Evolutionary conservation across 2,888 invertebrate genomes (phyloP), one percentile per base, ranked within the genome.

Genomic region (Danaus chrysippus): DNA sequence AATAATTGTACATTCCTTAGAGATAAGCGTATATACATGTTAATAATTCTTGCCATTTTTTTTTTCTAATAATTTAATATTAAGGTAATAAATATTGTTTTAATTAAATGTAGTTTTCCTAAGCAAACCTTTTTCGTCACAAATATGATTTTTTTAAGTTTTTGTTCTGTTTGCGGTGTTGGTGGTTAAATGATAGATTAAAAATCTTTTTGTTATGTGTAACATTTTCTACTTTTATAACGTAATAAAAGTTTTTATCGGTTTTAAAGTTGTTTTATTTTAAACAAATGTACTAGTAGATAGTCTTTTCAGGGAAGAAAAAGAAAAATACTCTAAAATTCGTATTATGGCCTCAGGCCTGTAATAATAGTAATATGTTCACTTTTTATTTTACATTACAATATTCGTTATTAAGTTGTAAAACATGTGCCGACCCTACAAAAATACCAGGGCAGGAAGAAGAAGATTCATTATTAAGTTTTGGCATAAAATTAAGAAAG

Each of bases 81-180:
- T 34, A 34, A 34, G 23, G 0, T 34, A 34, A 34, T 34, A 34
- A 34, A 34, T 34, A 34, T 34, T 34, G 23, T 34, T 34, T 34
- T 34, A 34, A 34, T 34, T 34, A 34, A 34, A 34, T 34, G 23
- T 34, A 34, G 23, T 34, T 34, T 34, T 34, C 23, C 23, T 49
- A 17, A 17, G 15, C 11, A 5, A 13, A 15, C 17, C 10, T 49
- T 17, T 46, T 13, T n/a, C 23, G 23, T 34, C 23, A 34, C n/a
- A 46, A 46, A 46, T 46, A 13, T 13, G 9, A 11, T 46, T 49
- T 17, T 49, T 17, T 15, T 49, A 8, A 49, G 49, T 49, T 49
- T 49, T 46, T 46, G 5, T 46, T 46, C 10, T 17, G 49, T 49
- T 49, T 49, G 17, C 11, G 17, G 49, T 49, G 49, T 49, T 17